phyloP scores from a whole-genome alignment of 2,888 invertebrate species.

The Subacronicta megacephala region DNA sequence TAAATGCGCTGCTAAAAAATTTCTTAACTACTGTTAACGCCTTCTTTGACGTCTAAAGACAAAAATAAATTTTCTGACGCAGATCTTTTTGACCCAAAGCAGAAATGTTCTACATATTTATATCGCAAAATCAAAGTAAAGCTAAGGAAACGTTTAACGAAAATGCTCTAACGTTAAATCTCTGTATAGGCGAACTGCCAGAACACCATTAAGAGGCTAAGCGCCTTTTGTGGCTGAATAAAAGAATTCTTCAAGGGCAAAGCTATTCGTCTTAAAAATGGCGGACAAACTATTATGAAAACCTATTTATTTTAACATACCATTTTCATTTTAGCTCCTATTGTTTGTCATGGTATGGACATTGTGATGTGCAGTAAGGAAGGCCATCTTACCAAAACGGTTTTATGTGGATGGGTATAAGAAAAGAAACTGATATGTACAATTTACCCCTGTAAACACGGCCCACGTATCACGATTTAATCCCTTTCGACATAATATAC shows the following conservation, averaged over 20 bases:
- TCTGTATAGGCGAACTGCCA: slow-evolving; percentile 16
- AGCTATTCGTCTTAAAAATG: slow-evolving; percentile 26
- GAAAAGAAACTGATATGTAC: too few relatives aligned
- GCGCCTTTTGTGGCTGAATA: slow-evolving; percentile 28
- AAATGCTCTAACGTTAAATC: slow-evolving; percentile 32
- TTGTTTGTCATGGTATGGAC: too few relatives aligned
- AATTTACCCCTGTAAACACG: too few relatives aligned
- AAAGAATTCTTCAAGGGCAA: slow-evolving; percentile 10
- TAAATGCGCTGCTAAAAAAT: too few relatives aligned
- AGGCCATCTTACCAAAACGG: too few relatives aligned
- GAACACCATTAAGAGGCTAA: slow-evolving; percentile 29
- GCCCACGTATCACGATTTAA: too few relatives aligned
- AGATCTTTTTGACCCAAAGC: background rate
- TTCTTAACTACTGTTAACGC: background rate
- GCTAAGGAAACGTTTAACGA: slow-evolving; percentile 19
- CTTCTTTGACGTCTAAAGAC: background rate
- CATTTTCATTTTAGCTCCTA: background rate
- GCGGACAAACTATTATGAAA: slow-evolving; percentile 5
- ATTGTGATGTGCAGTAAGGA: too few relatives aligned
- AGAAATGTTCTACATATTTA: slow-evolving; percentile 2
- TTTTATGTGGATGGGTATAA: too few relatives aligned
- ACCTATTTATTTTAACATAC: background rate
- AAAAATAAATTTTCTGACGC: slow-evolving; percentile 1
- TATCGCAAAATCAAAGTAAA: slow-evolving; percentile 4
- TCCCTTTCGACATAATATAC: too few relatives aligned